Evolutionary conservation across 2,888 invertebrate species (phyloP).

Genomic region (Andrena dorsata): DNA sequence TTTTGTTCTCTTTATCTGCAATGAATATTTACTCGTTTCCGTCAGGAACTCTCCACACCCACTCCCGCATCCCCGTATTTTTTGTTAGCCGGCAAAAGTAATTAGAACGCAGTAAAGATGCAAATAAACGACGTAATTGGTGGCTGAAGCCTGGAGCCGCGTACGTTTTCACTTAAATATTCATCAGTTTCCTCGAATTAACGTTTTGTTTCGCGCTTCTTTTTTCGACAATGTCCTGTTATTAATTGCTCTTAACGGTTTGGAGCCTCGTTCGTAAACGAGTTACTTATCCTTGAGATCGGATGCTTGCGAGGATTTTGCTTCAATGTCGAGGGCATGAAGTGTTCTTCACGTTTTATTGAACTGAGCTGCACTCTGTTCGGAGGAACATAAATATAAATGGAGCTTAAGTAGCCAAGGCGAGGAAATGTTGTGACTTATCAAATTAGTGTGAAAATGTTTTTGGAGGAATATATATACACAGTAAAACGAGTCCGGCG

Average conservation of each 20-base stretch:
- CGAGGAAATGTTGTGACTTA: no score
- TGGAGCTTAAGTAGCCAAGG: no score
- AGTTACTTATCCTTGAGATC: background rate
- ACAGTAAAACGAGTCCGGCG: no score
- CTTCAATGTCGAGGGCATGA: no score
- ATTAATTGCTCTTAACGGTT: slow-evolving; percentile 2
- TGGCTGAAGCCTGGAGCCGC: background rate
- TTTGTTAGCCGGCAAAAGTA: slow-evolving; percentile 44
- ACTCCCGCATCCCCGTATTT: background rate
- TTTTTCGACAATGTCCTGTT: background rate
- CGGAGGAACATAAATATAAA: no score
- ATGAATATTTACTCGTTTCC: slow-evolving; percentile 68
- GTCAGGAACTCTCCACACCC: slow-evolving; percentile 6
- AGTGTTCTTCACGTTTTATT: no score
- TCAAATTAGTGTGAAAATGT: no score
- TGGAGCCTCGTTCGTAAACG: background rate
- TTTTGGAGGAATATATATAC: no score
- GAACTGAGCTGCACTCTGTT: no score
- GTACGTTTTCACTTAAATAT: slow-evolving; percentile 46
- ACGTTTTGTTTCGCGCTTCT: background rate
- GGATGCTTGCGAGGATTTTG: background rate
- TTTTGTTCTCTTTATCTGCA: slow-evolving; percentile 63
- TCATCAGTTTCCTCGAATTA: slow-evolving; percentile 18
- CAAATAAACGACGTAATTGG: slow-evolving; percentile 47
- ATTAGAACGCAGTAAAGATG: slow-evolving; percentile 62